Conservation (phyloP, 2,113 vertebrate genomes). For the Conger conger region DNA sequence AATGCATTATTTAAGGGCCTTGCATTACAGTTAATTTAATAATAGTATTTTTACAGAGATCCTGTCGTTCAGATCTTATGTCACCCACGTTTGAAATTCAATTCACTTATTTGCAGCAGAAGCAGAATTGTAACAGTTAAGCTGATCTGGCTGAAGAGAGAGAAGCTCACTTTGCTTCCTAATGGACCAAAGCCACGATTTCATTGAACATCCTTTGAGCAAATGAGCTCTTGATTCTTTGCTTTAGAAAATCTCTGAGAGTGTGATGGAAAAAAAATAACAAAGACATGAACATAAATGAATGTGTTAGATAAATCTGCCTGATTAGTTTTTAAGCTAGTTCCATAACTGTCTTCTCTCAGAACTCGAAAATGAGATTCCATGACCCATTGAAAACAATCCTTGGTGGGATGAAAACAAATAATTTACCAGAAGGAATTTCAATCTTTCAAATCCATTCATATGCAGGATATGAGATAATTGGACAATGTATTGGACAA, state of each 20-base stretch:
- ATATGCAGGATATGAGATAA: neutral
- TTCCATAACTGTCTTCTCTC: conserved; percentile 8
- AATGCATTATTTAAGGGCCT: conserved; percentile 38
- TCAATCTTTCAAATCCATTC: neutral
- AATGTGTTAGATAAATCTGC: conserved; percentile 20
- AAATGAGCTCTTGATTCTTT: conserved; percentile 21
- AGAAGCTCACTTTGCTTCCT: conserved; percentile 18
- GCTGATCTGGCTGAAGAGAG: conserved; percentile 32
- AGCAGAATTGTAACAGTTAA: conserved; percentile 47
- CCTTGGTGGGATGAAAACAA: neutral
- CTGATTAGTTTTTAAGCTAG: conserved; percentile 25
- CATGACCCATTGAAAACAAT: neutral
- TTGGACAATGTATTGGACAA: too few relatives aligned
- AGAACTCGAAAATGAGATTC: neutral
- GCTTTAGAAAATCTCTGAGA: conserved; percentile 25
- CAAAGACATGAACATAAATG: conserved; percentile 41
- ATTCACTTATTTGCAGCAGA: conserved; percentile 50
- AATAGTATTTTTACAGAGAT: conserved; percentile 16
- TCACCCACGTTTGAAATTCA: conserved; percentile 53
- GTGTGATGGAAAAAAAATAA: conserved; percentile 29
- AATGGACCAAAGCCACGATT: conserved; percentile 40
- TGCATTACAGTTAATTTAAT: conserved; percentile 61
- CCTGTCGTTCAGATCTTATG: conserved; percentile 45
- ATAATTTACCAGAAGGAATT: neutral
- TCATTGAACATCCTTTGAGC: conserved; percentile 34